phyloP scores from a whole-genome alignment of 2,888 invertebrate species.

The Amphipyra tragopoginis region DNA sequence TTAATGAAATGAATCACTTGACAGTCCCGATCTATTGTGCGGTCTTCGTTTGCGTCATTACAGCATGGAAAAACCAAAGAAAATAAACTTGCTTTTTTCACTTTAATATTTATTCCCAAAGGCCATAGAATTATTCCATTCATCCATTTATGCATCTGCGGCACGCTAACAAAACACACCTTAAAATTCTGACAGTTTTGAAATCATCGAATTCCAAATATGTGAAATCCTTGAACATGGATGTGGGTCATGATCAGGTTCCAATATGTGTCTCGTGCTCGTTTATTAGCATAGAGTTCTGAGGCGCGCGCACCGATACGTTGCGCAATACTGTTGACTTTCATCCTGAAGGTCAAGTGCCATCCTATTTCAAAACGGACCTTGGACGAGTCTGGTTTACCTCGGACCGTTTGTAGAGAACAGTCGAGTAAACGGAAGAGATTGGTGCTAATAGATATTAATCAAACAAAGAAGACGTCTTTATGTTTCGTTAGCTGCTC shows the following conservation, averaged over 20 bases:
- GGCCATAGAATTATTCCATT: slow-evolving; percentile 61
- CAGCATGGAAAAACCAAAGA: slow-evolving; percentile 64
- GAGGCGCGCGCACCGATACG: slow-evolving; percentile 80
- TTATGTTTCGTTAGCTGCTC: slow-evolving; percentile 63
- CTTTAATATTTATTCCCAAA: slow-evolving; percentile 33
- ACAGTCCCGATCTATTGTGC: slow-evolving; percentile 61
- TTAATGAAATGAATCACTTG: slow-evolving; percentile 64
- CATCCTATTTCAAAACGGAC: slow-evolving; percentile 89
- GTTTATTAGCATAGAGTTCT: slow-evolving; percentile 86
- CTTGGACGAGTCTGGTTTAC: slow-evolving; percentile 87
- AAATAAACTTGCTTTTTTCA: slow-evolving; percentile 56
- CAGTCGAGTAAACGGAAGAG: slow-evolving; percentile 83
- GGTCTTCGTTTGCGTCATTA: slow-evolving; percentile 57
- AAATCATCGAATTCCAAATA: slow-evolving; percentile 88
- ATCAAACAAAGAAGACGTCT: slow-evolving; percentile 75
- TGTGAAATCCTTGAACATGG: slow-evolving; percentile 89
- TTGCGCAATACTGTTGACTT: slow-evolving; percentile 89
- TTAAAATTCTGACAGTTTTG: slow-evolving; percentile 84
- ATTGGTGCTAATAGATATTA: slow-evolving; percentile 80
- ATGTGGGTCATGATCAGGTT: slow-evolving; percentile 89
- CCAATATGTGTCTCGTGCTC: slow-evolving; percentile 84
- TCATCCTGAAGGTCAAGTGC: slow-evolving; percentile 90
- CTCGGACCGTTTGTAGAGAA: slow-evolving; percentile 80
- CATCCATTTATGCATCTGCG: slow-evolving; percentile 67
- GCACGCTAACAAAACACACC: slow-evolving; percentile 78